Percentiles rank a stretch among this genome's conserved stretches.
These are phyloP conservation scores for Hydra vulgaris DNA, from an alignment of 30 jellyfish, hydroid and myxozoan genomes.

Conservation along the genomic window DNA sequence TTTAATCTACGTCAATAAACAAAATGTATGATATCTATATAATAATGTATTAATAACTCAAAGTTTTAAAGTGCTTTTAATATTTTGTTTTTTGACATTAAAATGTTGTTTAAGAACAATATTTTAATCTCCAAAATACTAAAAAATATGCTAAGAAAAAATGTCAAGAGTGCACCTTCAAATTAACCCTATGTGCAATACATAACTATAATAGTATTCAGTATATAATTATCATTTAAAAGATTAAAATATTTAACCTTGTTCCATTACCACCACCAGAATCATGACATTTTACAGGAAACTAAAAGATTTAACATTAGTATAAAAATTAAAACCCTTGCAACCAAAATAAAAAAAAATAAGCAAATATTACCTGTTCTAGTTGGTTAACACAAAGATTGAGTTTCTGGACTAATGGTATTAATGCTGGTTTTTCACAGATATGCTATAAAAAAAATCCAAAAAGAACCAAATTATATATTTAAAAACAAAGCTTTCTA, in stretches of 20 bases:
- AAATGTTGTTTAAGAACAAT: too few relatives aligned
- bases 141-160: background rate
- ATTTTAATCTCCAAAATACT: background rate
- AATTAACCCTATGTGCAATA: too few relatives aligned
- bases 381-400: slow-evolving; percentile 83
- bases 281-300: slow-evolving; percentile 93
- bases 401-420: slow-evolving; percentile 71
- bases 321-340: background rate
- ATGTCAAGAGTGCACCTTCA: too few relatives aligned
- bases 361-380: slow-evolving; percentile 55
- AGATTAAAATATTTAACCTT: slow-evolving; percentile 53
- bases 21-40: too few relatives aligned
- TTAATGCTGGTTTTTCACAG: slow-evolving; percentile 60
- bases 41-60: too few relatives aligned
- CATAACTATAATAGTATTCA: too few relatives aligned
- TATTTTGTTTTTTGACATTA: too few relatives aligned
- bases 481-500: background rate
- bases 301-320: slow-evolving; percentile 25
- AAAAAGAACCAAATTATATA: too few relatives aligned
- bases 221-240: too few relatives aligned
- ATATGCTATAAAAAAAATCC: slow-evolving; percentile 32
- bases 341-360: background rate
- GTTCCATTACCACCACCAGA: slow-evolving; percentile 60
- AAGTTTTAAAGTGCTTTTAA: too few relatives aligned
- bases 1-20: too few relatives aligned